Percentiles rank a stretch among this genome's conserved stretches.
phyloP scores from a whole-genome alignment of 2,888 invertebrate species.

The Ptychoptera contaminata region DNA sequence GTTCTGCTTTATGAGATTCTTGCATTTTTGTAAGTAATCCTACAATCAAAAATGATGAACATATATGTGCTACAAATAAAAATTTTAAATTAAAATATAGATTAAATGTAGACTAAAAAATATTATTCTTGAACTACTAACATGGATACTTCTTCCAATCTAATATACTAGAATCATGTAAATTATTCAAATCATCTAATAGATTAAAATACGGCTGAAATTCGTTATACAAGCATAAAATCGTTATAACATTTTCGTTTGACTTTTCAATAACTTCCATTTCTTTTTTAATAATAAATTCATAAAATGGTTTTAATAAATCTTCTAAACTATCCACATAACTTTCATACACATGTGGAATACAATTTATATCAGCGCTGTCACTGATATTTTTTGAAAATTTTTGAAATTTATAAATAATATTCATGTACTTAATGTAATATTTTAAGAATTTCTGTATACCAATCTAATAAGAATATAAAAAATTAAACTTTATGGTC shows the following conservation, averaged over 20 bases:
- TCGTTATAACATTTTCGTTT: conserved; percentile 24
- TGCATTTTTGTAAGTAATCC: conserved; percentile 28
- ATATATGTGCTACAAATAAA: conserved; percentile 18
- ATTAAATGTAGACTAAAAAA: no score
- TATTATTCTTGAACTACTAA: conserved; percentile 15
- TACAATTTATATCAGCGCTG: conserved; percentile 13
- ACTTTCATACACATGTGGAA: conserved; percentile 32
- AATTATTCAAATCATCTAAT: conserved; percentile 26
- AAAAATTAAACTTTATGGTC: not conserved
- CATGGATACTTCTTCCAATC: conserved; percentile 25
- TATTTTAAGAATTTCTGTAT: conserved; percentile 17
- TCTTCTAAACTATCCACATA: conserved; percentile 30
- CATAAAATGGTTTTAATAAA: conserved; percentile 26
- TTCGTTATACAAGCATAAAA: conserved; percentile 26
- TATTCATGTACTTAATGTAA: conserved; percentile 20
- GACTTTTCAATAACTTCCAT: conserved; percentile 26
- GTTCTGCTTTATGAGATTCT: conserved; percentile 17
- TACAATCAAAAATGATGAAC: conserved; percentile 31
- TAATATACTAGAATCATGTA: conserved; percentile 24
- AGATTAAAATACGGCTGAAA: conserved; percentile 23
- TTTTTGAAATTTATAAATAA: conserved; percentile 23
- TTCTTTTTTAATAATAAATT: conserved; percentile 26
- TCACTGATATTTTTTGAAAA: conserved; percentile 24
- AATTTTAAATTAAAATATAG: not conserved
- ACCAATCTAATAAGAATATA: conserved; percentile 14